Percentiles rank a stretch among this genome's conserved stretches.
These are phyloP conservation scores for Penaeus japonicus DNA, from an alignment of 1,140 invertebrate genomes.

Conservation along the genomic window DNA sequence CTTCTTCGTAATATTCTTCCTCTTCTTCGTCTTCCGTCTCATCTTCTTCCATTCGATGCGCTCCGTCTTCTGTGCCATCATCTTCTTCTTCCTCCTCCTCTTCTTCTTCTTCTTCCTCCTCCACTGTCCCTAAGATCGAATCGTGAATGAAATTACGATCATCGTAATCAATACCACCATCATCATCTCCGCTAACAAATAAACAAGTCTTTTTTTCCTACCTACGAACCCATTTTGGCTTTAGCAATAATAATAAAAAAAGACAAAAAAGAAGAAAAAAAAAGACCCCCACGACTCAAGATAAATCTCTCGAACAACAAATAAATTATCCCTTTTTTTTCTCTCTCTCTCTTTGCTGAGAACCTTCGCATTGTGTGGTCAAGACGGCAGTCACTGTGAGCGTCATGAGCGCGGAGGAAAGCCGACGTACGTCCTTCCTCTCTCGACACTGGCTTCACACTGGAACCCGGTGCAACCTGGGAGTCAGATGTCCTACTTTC, in stretches of 20 bases:
- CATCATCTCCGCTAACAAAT: no score
- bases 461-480: neutral
- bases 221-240: no score
- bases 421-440: neutral
- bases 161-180: neutral
- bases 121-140: neutral
- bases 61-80: constrained; percentile 63
- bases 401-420: neutral
- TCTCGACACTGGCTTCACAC: no score
- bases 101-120: constrained; percentile 60
- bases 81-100: constrained; percentile 59
- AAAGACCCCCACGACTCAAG: no score
- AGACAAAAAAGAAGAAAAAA: no score
- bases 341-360: no score
- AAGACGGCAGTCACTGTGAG: no score
- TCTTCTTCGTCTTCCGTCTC: neutral
- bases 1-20: neutral
- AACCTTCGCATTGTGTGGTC: no score
- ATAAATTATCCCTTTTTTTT: no score
- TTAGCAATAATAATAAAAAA: no score
- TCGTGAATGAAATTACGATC: neutral
- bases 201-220: no score
- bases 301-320: no score
- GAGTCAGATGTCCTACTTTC: neutral
- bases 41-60: constrained; percentile 71